These are phyloP conservation scores for Geodia barretti DNA, from an alignment of 37 sponge, comb jelly and placozoan genomes.

Conservation along the genomic window DNA sequence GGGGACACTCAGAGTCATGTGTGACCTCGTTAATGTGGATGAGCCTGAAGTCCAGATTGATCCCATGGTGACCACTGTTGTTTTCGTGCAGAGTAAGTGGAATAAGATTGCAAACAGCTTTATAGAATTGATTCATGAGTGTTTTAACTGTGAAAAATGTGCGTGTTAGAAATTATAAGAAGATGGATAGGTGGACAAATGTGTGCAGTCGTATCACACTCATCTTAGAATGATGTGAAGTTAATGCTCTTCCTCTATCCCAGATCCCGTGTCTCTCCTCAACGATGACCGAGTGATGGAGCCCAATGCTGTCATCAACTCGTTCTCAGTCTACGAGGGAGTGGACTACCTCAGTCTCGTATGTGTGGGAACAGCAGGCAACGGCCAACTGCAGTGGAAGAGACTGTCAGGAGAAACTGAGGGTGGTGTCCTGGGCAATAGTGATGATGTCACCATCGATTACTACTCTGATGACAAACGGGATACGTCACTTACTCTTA, in stretches of 20 bases:
- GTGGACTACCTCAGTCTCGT: not conserved
- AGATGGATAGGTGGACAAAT: not conserved
- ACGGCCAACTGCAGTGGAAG: not conserved
- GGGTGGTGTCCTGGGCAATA: not conserved
- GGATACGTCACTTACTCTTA: not conserved
- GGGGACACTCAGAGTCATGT: not conserved
- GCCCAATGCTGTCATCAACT: conserved; percentile 21
- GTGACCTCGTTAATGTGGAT: conserved; percentile 24
- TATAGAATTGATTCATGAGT: too few species aligned
- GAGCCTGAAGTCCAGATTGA: not conserved
- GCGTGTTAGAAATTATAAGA: too few species aligned
- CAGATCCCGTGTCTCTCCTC: conserved; percentile 17
- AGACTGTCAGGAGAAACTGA: not conserved
- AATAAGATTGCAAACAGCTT: too few species aligned
- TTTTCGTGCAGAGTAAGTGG: conserved; percentile 2
- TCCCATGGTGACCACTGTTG: conserved; percentile 4
- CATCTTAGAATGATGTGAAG: not conserved
- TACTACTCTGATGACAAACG: not conserved
- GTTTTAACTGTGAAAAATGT: too few species aligned
- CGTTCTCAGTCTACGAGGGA: not conserved
- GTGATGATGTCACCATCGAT: not conserved
- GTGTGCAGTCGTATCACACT: not conserved
- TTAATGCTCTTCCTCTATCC: too few species aligned
- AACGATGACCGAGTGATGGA: conserved; percentile 16
- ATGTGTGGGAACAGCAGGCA: conserved; percentile 8